Base-by-base conservation (phyloP, 2,797 vertebrate genomes). In the Thunnus albacares region DNA sequence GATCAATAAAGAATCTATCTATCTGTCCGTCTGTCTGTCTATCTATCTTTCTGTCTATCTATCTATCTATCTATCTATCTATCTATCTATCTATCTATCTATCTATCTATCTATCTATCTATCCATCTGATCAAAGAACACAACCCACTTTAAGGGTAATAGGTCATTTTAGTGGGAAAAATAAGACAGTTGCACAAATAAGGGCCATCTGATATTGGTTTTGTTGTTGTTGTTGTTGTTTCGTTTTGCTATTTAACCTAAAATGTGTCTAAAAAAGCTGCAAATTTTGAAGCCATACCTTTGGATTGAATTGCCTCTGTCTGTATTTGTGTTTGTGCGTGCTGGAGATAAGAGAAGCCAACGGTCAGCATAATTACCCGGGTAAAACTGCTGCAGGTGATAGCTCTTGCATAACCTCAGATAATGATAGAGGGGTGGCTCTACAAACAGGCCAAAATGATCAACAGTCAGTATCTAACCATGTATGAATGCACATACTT, bases 301-400 rank as follows among this genome's bases (percentile, higher is more conserved):
- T 49, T 49, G 17, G 12, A 9, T 18, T 64, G 22, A 52, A 49
- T 22, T 57, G 66, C 71, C 28, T 79, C 35, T 6, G 57, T 81
- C 53, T 58, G 2, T 52, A 9, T 80, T 57, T 77, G 84, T 71
- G 59, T 82, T 30, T 88, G 81, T 43, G 13, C 69, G 74, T 7
- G 64, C 35, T 35, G 4, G 9, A 35, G 88, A 92, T 93, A 93
- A 92, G 82, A 90, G 78, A 84, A 90, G 85, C 82, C 90, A 92
- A 86, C 75, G 73, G 84, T 94, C 91, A 92, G 90, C 84, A 77
- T 79, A 82, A 91, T 91, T 75, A 82, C 79, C 75, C 73, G 51
- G 71, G 90, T 92, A 79, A 71, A 79, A 82, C 79, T 81, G 82
- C 84, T 87, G 83, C 82, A 86, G 87, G 88, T 83, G 88, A 88